Percentiles rank a stretch among this genome's conserved stretches.
Evolutionary conservation across 2,113 vertebrate species (phyloP).

Genomic region (Tyrannus savana): DNA sequence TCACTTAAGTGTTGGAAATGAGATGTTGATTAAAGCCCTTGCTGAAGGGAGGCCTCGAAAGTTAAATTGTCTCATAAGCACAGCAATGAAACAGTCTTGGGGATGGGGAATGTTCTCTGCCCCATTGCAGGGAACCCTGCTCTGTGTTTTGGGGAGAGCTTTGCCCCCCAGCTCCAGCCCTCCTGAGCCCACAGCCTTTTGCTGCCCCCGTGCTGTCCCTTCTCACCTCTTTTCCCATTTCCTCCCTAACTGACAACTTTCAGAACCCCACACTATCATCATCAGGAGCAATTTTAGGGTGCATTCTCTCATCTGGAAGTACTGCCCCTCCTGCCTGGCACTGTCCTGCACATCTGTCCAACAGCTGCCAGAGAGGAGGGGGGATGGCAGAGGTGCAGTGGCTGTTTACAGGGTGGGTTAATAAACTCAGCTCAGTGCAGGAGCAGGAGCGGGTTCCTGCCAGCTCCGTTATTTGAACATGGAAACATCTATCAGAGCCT

Average conservation of each 20-base stretch:
- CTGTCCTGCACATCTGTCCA: not conserved
- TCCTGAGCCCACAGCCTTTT: not conserved
- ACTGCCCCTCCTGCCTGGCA: not conserved
- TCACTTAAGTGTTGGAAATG: conserved; percentile 23
- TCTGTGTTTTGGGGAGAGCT: not conserved
- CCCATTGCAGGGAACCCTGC: rapidly evolving
- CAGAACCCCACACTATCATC: not conserved
- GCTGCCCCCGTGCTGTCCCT: not conserved
- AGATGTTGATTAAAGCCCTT: conserved; percentile 12
- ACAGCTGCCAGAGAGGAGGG: not conserved
- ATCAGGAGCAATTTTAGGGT: not conserved
- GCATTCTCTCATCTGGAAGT: not conserved
- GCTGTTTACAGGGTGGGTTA: conserved; percentile 21
- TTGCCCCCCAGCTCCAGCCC: not conserved
- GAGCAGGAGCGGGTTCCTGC: not conserved
- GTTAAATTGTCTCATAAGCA: not conserved
- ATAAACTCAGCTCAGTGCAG: conserved; percentile 21
- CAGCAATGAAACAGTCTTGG: not conserved
- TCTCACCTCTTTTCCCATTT: rapidly evolving
- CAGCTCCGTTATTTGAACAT: not conserved
- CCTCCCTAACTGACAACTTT: not conserved
- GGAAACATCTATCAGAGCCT: conserved; percentile 13
- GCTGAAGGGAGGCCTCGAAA: not conserved
- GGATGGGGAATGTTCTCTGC: not conserved
- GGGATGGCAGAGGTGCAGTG: not conserved